Base-by-base conservation (phyloP, 2,113 vertebrate species). In the Muntiacus muntjak region DNA sequence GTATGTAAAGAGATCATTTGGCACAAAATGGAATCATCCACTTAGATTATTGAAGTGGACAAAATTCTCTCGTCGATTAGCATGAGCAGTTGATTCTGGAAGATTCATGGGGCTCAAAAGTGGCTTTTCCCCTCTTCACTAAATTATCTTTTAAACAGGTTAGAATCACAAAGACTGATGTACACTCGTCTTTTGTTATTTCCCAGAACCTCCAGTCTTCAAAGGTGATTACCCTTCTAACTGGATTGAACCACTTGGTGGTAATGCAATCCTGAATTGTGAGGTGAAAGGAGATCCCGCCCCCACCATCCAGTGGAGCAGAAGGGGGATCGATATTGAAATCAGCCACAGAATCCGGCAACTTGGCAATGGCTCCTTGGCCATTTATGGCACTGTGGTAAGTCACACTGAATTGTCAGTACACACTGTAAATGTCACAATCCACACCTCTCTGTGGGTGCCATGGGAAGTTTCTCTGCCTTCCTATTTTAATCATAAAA, bases 371-470 rank as follows among this genome's bases (percentile, higher is more conserved):
- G 99, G 99, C 91, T 99, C 99, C 45, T 98, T 99, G 14, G 99
- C 99, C 67, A 99, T 99, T 97, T 99, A 99, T 0, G 99, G 99
- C 99, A 99, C 99, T 0, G 99, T 99, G 95, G 99, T 99, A 99
- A 97, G 99, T 98, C 60, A 67, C 71, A 3, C 23, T 2, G 36
- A 52, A 15, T 54, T 82, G 6, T 6, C 14, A 5, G 9, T 45
- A 60, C 5, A 5, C 16, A 23, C 19, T 52, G 76, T 21, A 21
- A 21, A 3, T n/a, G 28, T 30, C 36, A 47, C 33, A 57, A 6
- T 81, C 25, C 40, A 3, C 36, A 54, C n/a, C 45, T 60, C 25
- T 45, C 45, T 55, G 0, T 33, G 25, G 40, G 33, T 30, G 17
- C 57, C n/a, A 25, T 3, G 25, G 12, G 83, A 6, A 26, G 1